These are phyloP conservation scores for Sericinus montela DNA, from an alignment of 2,888 invertebrate species.

Conservation along the genomic window DNA sequence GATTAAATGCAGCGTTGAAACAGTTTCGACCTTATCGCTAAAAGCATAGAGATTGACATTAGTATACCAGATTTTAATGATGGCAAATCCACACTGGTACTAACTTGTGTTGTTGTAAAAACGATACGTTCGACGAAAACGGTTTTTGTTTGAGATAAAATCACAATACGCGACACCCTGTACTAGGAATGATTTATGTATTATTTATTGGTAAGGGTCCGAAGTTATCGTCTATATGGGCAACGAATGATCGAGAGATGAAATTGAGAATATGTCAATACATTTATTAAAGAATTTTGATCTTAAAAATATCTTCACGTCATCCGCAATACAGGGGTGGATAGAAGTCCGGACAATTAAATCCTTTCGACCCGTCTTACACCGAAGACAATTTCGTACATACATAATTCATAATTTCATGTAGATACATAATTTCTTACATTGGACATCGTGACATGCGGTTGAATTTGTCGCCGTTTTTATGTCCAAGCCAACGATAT, in stretches of 20 bases:
- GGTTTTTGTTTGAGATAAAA: constrained; percentile 51
- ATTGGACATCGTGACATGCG: no score
- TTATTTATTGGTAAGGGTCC: constrained; percentile 47
- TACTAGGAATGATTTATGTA: constrained; percentile 48
- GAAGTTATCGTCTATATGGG: constrained; percentile 30
- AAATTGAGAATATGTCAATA: constrained; percentile 10
- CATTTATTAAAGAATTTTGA: constrained; percentile 6
- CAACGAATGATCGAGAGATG: constrained; percentile 15
- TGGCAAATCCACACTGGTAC: constrained; percentile 19
- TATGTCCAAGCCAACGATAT: no score
- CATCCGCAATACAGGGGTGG: not conserved
- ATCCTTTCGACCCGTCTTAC: no score
- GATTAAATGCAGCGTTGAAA: not conserved
- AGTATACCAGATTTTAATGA: not conserved
- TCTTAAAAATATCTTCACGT: no score
- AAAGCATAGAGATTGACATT: not conserved
- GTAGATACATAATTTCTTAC: no score
- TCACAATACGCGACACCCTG: constrained; percentile 48
- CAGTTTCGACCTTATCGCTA: not conserved
- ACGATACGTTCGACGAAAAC: constrained; percentile 49
- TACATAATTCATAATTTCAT: no score
- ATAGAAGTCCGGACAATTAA: not conserved
- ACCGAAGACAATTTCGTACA: no score
- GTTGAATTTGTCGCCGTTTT: no score
- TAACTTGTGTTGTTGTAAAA: constrained; percentile 41